A percentile compares a stretch with the other conserved stretches of the same genome.
These are phyloP conservation scores for Circaetus cinerascens DNA, from an alignment of 2,113 vertebrate species.

Conservation along the genomic window DNA sequence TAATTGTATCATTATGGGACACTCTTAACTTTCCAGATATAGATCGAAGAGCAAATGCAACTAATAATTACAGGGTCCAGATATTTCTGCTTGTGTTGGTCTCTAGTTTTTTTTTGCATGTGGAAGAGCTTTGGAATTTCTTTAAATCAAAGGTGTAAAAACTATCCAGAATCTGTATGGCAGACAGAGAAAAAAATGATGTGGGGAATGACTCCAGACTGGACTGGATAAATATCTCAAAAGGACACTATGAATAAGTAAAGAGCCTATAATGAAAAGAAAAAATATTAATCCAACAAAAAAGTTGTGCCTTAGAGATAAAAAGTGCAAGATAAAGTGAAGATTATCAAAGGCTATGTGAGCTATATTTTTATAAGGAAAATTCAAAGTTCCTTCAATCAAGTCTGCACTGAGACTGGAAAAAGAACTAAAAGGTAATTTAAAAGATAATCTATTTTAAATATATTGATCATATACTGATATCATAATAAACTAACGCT, in stretches of 20 bases:
- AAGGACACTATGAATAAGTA: background rate
- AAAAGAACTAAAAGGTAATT: background rate
- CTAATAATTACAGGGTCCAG: background rate
- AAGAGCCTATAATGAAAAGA: background rate
- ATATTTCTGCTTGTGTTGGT: background rate
- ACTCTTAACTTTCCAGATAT: background rate
- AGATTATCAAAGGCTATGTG: background rate
- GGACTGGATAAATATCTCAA: background rate
- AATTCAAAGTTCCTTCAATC: background rate
- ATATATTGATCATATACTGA: background rate
- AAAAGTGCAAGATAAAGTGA: background rate
- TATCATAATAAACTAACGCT: background rate
- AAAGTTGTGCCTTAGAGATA: background rate
- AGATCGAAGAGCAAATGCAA: background rate
- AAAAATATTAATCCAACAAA: background rate
- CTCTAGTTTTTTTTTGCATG: background rate
- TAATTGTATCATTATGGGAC: background rate
- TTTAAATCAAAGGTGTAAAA: background rate
- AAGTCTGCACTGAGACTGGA: background rate
- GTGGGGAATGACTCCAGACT: background rate
- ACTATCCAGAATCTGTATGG: background rate
- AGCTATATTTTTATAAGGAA: background rate
- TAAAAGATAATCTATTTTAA: background rate
- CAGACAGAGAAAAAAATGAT: background rate
- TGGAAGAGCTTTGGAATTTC: background rate